Percentiles rank a stretch among this genome's conserved stretches.
phyloP scores from a whole-genome alignment of 2,888 invertebrate species.

The Priocnemis perturbator region DNA sequence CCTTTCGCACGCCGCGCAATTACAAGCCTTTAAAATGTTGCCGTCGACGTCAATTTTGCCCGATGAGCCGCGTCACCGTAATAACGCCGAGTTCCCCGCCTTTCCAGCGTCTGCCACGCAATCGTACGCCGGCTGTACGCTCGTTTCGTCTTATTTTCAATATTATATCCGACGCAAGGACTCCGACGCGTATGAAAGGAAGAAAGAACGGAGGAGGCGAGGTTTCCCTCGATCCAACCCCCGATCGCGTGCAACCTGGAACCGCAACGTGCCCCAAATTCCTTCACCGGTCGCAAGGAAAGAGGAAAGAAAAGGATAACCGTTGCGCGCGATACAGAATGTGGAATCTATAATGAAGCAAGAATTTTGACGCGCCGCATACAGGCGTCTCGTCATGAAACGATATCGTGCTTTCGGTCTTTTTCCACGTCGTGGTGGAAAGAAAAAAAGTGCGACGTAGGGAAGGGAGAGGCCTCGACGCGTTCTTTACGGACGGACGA shows the following conservation, averaged over 20 bases:
- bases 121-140: no score
- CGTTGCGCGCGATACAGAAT: not conserved
- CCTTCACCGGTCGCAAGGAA: constrained; percentile 34
- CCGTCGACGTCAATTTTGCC: not conserved
- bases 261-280: constrained; percentile 64
- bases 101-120: no score
- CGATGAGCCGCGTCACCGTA: not conserved
- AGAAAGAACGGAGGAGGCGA: constrained; percentile 13
- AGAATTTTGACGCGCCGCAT: constrained; percentile 23
- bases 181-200: constrained; percentile 13
- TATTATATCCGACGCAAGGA: constrained; percentile 10
- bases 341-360: constrained; percentile 28
- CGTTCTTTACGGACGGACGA: constrained; percentile 68
- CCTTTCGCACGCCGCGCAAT: no score
- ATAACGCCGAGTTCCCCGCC: not conserved
- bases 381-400: constrained; percentile 31
- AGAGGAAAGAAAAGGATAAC: constrained; percentile 3
- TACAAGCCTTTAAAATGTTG: no score
- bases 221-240: constrained; percentile 38
- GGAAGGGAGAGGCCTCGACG: constrained; percentile 28
- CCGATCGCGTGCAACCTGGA: constrained; percentile 54
- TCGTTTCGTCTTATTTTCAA: constrained; percentile 21
- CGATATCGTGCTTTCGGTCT: constrained; percentile 11
- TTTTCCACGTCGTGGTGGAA: constrained; percentile 4
- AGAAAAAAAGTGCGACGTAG: constrained; percentile 18